Base-by-base conservation (phyloP, 35 echinoderm and acorn worm species). In the Strongylocentrotus purpuratus region DNA sequence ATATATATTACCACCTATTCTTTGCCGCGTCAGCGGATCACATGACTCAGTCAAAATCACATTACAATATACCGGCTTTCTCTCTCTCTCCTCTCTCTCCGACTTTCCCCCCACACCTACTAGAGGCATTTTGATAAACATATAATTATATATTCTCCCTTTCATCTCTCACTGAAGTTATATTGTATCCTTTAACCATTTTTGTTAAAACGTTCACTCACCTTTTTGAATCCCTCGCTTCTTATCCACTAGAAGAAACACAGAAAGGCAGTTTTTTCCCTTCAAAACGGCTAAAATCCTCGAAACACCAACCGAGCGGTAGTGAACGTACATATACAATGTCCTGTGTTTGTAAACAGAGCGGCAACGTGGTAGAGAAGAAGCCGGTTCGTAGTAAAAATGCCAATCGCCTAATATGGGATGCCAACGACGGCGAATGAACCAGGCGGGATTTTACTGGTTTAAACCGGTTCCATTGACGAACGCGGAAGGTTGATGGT, bases 401-500 rank as follows among this genome's bases (percentile, higher is more conserved):
- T 22, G 65, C 20, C 0, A 78, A 0, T n/a, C 20, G 65, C 65
- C 65, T 22, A 78, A 78, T 78, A 78, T 78, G 65, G 65, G 65
- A 22, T 28, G 20, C 25, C 28, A 3, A n/a, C 65, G 25, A 70
- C 2, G 61, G 15, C 6, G 25, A 78, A 78, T 78, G 65, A 78
- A 78, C 18, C 17, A 20, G 22, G 6, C 15, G 61, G 17, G 61
- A 25, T 70, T 20, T 70, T 20, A 78, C 65, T 78, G 65, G 65
- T 78, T 78, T 18, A 78, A 78, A 78, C 65, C 65, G 65, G 65
- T 78, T 78, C 65, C 65, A 78, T 78, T 78, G 65, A 78, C 20
- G 65, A 78, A 22, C 4, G 22, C 65, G 52, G 52, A 17, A 70
- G 65, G 20, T 22, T 7, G 1, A 8, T 28, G 0, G 20, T 78